Evolutionary conservation across 2,888 invertebrate species (phyloP), one percentile per base, ranked within the genome.

Genomic region (Mimas tiliae): DNA sequence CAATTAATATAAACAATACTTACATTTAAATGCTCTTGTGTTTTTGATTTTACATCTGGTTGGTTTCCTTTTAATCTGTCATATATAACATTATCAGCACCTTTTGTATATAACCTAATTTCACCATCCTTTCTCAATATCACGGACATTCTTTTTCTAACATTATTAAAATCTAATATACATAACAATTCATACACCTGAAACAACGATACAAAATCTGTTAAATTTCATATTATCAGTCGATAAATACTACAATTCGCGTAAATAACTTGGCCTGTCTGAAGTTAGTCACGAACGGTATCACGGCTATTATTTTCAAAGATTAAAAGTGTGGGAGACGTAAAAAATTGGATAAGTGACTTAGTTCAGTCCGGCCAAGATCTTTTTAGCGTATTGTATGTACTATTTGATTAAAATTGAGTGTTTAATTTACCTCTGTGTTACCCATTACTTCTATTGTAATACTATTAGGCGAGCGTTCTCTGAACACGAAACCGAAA

Each of bases 81-180:
- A 91, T 98, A 98, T 84, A 99, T 98, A 79, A 99, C 98, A 93
- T 98, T 98, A 94, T 99, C 99, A 71, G 99, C 99, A 75, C 99
- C 99, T 95, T 99, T 99, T 90, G 99, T 99, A 90, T 97, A 98
- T 83, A 99, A 95, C 86, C 96, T 95, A 82, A 98, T 95, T 86
- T 96, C 95, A 74, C 97, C 96, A 87, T 97, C 96, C 87, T 95
- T 96, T 83, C 97, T 95, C 81, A 98, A 94, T 86, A 98, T 97
- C 82, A 99, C 99, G 75, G 99, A 99, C 99, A 99, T 99, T 87
- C 99, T 95, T 94, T 99, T 99, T 79, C 99, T 95, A 77, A 98
- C 98, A 94, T 99, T 99, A 95, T 99, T 99, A 94, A 99, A 99
- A 94, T 99, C 99, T 84, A 99, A 95, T 91, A 99, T 99, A 91